Evolutionary conservation across 2,888 invertebrate species (phyloP), one percentile per base, ranked within the genome.

Genomic region (Ptilodon capucinus): DNA sequence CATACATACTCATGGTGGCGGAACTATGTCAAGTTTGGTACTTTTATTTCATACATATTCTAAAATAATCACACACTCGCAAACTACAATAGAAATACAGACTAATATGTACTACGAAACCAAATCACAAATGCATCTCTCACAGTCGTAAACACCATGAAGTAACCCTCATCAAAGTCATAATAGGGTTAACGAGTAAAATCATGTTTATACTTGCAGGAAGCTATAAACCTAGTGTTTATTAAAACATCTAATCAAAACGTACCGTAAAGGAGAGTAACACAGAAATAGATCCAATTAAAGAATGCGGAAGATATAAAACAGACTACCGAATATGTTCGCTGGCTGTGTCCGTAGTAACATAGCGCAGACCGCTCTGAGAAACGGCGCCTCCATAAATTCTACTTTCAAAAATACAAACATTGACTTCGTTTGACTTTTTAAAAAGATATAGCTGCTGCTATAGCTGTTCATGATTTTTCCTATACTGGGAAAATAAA

Each of bases 281-380:
- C 71, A 69, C 74, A 60, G 56, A 79, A 86, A 84, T 84, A 85
- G 83, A 79, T 66, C 63, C 68, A 79, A 83, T 81, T 69, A 66
- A 73, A 76, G 82, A 80, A 84, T 75, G 79, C 84, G 86, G 86
- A 86, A 85, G 86, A 85, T 70, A 79, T 79, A 78, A 81, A 84
- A 64, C 80, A 81, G 81, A 69, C 66, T 56, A 57, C 59, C 53
- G 48, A 62, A 66, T 51, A 57, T 51, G 58, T 53, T 57, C 50
- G 40, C 38, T 59, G 51, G 61, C 54, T 46, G 57, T 54, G 56
- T 56, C 65, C 59, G 57, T 52, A 66, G 61, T 62, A 73, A 71
- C 74, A 72, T 68, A 70, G 68, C 70, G 66, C 68, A 75, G 68
- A 55, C 51, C 41, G n/a, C 8, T 23, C 14, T 44, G 54, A 61